Evolutionary conservation across 1,140 invertebrate species (phyloP).

Genomic region (Gryon sp.): DNA sequence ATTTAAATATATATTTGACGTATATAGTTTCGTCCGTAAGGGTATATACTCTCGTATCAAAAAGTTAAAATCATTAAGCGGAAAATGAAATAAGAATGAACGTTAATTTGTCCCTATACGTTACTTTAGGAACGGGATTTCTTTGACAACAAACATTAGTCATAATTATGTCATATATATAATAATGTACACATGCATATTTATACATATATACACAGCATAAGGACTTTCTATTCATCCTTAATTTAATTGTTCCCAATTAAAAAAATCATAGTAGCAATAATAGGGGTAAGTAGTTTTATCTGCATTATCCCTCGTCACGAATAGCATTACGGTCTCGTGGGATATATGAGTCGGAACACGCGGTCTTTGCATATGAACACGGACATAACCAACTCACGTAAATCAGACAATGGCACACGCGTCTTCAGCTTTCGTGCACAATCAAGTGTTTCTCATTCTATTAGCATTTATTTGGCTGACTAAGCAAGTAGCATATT

Average conservation of each 20-base stretch:
- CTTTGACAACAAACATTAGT: no score
- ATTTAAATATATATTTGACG: no score
- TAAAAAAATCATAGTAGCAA: conserved; percentile 53
- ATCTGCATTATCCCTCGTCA: conserved; percentile 11
- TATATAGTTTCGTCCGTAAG: no score
- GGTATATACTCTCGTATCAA: no score
- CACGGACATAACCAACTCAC: conserved; percentile 3
- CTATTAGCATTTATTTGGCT: conserved; percentile 54
- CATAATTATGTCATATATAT: no score
- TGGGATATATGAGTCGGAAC: conserved; percentile 17
- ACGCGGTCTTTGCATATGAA: neutral
- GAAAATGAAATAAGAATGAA: no score
- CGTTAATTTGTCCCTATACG: no score
- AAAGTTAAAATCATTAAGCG: no score
- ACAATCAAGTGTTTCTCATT: conserved; percentile 65
- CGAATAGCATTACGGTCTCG: conserved; percentile 48
- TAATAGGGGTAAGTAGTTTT: conserved; percentile 13
- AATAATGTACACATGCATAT: no score
- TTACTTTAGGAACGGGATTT: no score
- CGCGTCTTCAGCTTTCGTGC: conserved; percentile 64
- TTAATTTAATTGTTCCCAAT: conserved; percentile 45
- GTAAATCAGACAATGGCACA: conserved; percentile 59
- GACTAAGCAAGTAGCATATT: conserved; percentile 62
- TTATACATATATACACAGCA: neutral
- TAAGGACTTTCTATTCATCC: conserved; percentile 1